phyloP scores from a whole-genome alignment of 1,140 invertebrate species.

The Nomia melanderi region DNA sequence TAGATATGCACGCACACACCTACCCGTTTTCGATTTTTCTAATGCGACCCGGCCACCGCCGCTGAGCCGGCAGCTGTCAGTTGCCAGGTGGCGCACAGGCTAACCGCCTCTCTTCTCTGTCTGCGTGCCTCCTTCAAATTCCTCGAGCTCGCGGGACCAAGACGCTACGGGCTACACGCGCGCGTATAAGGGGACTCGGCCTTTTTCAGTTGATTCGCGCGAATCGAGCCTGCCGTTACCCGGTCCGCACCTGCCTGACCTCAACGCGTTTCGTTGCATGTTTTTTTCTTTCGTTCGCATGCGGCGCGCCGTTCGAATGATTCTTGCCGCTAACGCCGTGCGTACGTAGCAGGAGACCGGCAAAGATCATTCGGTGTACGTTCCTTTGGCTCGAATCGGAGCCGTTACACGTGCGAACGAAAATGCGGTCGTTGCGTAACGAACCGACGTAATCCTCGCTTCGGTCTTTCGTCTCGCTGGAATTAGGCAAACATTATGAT shows the following conservation, averaged over 20 bases:
- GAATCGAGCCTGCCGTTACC: not conserved
- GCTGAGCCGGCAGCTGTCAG: slow-evolving; percentile 42
- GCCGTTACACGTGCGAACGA: slow-evolving; percentile 40
- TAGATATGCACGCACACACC: slow-evolving; percentile 33
- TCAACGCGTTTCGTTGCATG: not conserved
- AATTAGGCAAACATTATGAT: not conserved
- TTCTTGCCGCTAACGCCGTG: too few relatives aligned
- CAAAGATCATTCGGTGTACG: too few relatives aligned
- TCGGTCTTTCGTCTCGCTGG: not conserved
- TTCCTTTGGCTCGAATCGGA: slow-evolving; percentile 17
- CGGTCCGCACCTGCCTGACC: slow-evolving; percentile 19
- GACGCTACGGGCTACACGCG: not conserved
- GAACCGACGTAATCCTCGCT: not conserved
- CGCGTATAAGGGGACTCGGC: not conserved
- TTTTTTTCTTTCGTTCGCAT: too few relatives aligned
- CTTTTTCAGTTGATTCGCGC: not conserved
- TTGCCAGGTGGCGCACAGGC: slow-evolving; percentile 44
- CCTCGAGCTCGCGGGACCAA: not conserved
- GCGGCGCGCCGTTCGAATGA: too few relatives aligned
- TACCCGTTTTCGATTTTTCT: slow-evolving; percentile 42
- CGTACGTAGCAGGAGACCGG: too few relatives aligned
- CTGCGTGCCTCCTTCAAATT: not conserved
- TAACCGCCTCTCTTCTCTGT: not conserved
- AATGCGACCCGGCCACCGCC: not conserved
- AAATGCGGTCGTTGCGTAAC: slow-evolving; percentile 45